A percentile compares a stretch with the other conserved stretches of the same genome.
Conservation (phyloP, 2,797 vertebrate genomes). For the Notamacropus eugenii region DNA sequence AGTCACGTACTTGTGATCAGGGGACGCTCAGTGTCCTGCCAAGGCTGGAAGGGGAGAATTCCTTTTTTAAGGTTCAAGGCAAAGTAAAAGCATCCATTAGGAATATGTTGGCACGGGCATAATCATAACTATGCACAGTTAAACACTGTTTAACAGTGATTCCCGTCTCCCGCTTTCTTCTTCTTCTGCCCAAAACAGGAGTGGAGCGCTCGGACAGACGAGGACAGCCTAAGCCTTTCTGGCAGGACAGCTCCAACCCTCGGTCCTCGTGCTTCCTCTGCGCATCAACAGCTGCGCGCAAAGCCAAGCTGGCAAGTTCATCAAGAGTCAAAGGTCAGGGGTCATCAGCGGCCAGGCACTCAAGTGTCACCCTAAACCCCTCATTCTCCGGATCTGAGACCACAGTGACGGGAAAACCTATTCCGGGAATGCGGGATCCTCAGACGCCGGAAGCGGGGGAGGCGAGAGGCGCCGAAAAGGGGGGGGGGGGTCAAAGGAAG, state of each 20-base stretch:
- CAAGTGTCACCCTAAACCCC: background rate
- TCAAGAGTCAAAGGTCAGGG: background rate
- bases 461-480: background rate
- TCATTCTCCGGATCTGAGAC: background rate
- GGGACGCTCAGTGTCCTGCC: background rate
- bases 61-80: background rate
- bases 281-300: too few species aligned
- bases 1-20: background rate
- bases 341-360: background rate
- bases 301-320: background rate
- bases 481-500: background rate
- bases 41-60: background rate
- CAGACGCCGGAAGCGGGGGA: background rate
- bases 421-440: background rate
- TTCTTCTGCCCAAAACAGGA: background rate
- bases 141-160: too few species aligned
- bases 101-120: background rate
- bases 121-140: background rate
- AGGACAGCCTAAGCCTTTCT: background rate
- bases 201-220: fast-evolving
- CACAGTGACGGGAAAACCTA: background rate
- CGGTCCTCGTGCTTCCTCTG: background rate
- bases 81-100: too few species aligned
- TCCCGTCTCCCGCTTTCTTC: background rate
- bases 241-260: background rate